phyloP scores from a whole-genome alignment of 2,113 vertebrate genomes.

The Lophura nycthemera region DNA sequence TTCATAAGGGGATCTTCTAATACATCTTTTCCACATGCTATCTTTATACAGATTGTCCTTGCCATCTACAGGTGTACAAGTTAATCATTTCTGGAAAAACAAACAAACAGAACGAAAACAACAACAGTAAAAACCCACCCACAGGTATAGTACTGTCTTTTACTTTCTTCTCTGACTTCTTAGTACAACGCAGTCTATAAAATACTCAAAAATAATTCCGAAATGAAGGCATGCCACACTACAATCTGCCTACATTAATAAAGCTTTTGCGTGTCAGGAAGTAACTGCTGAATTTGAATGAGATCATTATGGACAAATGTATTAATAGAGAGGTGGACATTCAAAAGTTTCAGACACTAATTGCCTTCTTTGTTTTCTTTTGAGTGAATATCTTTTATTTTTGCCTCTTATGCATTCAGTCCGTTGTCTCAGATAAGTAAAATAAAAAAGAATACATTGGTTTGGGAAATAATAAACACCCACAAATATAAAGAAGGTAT shows the following conservation, averaged over 20 bases:
- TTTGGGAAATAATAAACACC: neutral
- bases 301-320: neutral
- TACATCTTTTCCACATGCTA: fast-evolving
- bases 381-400: neutral
- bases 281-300: neutral
- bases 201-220: neutral
- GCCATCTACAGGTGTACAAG: fast-evolving
- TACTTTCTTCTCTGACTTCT: neutral
- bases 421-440: neutral
- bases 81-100: neutral
- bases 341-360: neutral
- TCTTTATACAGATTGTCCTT: neutral
- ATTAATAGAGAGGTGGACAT: neutral
- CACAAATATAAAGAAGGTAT: neutral
- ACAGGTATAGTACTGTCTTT: neutral
- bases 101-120: neutral
- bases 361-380: neutral
- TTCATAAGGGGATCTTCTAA: neutral
- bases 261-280: neutral
- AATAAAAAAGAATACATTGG: neutral
- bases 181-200: neutral
- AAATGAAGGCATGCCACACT: neutral
- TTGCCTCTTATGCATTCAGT: neutral
- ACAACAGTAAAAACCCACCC: neutral
- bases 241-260: neutral